Evolutionary conservation across 2,888 invertebrate genomes (phyloP).

Genomic region (Dascillus cervinus): DNA sequence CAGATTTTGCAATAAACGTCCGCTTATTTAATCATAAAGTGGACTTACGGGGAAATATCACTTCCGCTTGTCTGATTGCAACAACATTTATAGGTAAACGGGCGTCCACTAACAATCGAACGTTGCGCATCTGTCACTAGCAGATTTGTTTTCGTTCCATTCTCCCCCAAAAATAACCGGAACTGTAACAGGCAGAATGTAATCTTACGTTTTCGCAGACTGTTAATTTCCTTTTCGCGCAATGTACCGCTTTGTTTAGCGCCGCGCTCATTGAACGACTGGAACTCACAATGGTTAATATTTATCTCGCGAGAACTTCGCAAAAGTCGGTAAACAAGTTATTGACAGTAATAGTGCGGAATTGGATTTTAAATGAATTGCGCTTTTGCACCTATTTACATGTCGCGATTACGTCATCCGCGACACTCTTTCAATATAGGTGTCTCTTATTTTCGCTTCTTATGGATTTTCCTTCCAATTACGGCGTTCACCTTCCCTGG

Average conservation of each 20-base stretch:
- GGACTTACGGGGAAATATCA: slow-evolving; percentile 14
- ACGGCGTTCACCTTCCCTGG: no score
- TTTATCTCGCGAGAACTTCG: no score
- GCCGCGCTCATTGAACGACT: no score
- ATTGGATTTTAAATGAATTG: slow-evolving; percentile 35
- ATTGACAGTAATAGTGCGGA: slow-evolving; percentile 31
- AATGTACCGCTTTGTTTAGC: no score
- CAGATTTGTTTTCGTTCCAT: slow-evolving; percentile 5
- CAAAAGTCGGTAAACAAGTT: slow-evolving; percentile 28
- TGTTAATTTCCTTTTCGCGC: no score
- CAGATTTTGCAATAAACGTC: slow-evolving; percentile 19
- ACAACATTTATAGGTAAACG: slow-evolving; percentile 15
- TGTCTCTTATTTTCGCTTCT: slow-evolving; percentile 19
- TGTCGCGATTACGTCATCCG: slow-evolving; percentile 31
- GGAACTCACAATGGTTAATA: no score
- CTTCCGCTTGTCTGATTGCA: slow-evolving; percentile 20
- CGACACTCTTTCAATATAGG: slow-evolving; percentile 19
- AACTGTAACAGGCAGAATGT: no score
- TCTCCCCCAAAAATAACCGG: no score
- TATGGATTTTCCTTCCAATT: slow-evolving; percentile 16
- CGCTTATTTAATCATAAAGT: slow-evolving; percentile 12
- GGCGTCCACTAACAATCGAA: slow-evolving; percentile 11
- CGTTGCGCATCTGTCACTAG: slow-evolving; percentile 9
- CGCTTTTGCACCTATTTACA: slow-evolving; percentile 33
- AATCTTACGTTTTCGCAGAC: no score